Base-by-base conservation (phyloP, 2,888 invertebrate genomes). In the Timema podura region DNA sequence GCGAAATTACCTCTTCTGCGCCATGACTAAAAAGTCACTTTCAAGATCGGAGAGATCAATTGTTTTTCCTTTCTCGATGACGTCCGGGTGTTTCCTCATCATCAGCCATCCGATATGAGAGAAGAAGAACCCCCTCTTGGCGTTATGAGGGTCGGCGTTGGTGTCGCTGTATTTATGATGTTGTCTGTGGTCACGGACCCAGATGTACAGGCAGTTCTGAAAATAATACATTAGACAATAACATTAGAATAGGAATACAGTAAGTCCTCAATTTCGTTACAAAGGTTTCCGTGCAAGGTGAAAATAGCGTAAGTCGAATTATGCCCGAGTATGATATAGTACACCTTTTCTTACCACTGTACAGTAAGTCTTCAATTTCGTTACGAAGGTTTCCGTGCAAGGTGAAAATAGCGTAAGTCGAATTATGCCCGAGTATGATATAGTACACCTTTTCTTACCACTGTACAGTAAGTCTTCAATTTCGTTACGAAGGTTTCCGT, bases 41-140 rank as follows among this genome's bases (percentile, higher is more conserved):
- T 86, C 83, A 71, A 94, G 79, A 77, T 95, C 94, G n/a, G 88
- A 87, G 83, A 93, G 83, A 77, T 93, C 91, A 48, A 94, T 86
- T 46, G 82, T 84, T 70, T 82, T 83, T 70, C 87, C 91, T 74
- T 90, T 88, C 71, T 85, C 83, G 47, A 85, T 87, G 49, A 92
- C 90, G 73, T 88, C 85, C 0, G 92, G 93, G 78, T 95, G 94
- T 79, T 93, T 94, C 74, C 85, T 86, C 72, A 83, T 82, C 86
- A 94, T 85, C 30, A 95, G 82, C 95, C 95, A 96, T 7, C 95
- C 95, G 68, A 95, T 86, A 79, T 95, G 95, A 3, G 90, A 86
- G 81, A 94, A 95, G 83, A 94, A 95, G 83, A 95, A 93, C 0
- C 95, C 95, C 64, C 92, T 83, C 64, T 84, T 87, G 0, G 91